Conservation (phyloP, 1,140 invertebrate species). For the Aradophagus sp. region DNA sequence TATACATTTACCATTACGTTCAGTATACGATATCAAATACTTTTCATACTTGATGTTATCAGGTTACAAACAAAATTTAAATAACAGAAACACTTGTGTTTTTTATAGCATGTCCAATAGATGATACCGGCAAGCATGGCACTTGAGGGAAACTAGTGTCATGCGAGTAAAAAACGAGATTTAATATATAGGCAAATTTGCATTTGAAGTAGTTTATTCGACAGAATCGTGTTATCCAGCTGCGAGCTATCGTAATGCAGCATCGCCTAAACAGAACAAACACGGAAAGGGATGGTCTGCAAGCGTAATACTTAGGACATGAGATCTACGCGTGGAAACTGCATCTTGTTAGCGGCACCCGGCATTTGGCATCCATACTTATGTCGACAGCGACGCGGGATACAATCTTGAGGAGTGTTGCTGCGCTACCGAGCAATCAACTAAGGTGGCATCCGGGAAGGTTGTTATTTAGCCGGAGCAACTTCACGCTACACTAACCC, state of each 20-base stretch:
- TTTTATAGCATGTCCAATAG: no score
- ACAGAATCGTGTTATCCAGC: constrained; percentile 40
- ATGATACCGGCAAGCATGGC: no score
- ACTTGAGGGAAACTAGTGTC: background rate
- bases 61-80: no score
- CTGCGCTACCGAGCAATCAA: constrained; percentile 30
- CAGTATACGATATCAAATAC: no score
- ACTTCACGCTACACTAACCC: constrained; percentile 7
- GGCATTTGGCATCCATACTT: constrained; percentile 29
- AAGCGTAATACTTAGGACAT: constrained; percentile 44
- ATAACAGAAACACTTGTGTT: no score
- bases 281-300: constrained; percentile 51
- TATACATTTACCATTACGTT: no score
- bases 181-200: constrained; percentile 37
- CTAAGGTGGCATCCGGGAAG: constrained; percentile 27
- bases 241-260: constrained; percentile 39
- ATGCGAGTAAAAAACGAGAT: constrained; percentile 6
- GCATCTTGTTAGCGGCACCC: constrained; percentile 41
- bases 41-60: no score
- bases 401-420: constrained; percentile 25
- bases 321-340: constrained; percentile 22
- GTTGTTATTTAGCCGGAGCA: constrained; percentile 23
- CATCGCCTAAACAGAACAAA: constrained; percentile 45
- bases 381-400: constrained; percentile 24
- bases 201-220: constrained; percentile 37